Conservation (phyloP, 30 jellyfish, hydroid and myxozoan species). For the Cassiopea andromeda region DNA sequence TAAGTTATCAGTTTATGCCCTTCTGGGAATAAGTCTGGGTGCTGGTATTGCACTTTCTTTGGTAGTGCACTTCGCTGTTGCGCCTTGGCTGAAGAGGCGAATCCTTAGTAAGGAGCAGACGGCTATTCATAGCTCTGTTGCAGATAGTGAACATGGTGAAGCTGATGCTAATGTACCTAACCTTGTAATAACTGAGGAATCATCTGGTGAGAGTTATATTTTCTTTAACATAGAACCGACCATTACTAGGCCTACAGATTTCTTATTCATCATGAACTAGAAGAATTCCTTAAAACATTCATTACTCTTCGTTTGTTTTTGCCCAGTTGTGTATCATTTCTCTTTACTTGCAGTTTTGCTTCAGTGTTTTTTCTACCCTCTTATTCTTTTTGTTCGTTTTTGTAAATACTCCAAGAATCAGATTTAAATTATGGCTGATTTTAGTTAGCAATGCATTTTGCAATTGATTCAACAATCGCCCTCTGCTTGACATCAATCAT, state of each 20-base stretch:
- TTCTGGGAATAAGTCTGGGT: constrained; percentile 71
- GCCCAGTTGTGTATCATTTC: neutral
- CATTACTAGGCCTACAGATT: neutral
- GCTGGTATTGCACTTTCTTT: constrained; percentile 48
- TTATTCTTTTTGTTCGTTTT: neutral
- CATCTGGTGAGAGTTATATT: constrained; percentile 5
- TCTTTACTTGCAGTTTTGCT: no score
- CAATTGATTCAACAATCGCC: no score
- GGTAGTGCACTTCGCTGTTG: constrained; percentile 38
- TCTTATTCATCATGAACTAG: neutral
- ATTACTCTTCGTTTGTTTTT: neutral
- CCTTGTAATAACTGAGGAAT: constrained; percentile 7
- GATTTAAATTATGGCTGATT: no score
- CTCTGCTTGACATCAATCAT: no score
- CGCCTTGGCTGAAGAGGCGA: constrained; percentile 80
- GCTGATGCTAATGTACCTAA: constrained; percentile 1
- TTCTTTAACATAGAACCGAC: neutral
- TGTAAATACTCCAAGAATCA: no score
- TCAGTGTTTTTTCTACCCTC: neutral
- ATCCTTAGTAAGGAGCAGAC: neutral
- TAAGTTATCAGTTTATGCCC: constrained; percentile 39
- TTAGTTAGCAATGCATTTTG: no score
- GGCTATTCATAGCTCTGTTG: neutral
- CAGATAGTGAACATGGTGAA: neutral
- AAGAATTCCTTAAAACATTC: neutral